phyloP scores from a whole-genome alignment of 2,888 invertebrate genomes.

The Agrotis puta region DNA sequence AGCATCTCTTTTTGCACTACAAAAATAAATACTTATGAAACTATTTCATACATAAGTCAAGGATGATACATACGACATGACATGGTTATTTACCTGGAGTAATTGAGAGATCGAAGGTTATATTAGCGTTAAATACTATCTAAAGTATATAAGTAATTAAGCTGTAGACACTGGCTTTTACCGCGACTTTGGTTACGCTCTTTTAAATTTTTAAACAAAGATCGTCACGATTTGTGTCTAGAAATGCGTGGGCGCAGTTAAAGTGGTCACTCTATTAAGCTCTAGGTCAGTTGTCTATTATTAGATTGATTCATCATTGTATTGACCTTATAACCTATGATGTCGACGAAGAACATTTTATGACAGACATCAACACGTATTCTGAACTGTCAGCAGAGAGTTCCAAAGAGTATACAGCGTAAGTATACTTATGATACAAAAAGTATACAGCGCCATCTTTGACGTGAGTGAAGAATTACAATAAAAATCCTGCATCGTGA shows the following conservation, averaged over 20 bases:
- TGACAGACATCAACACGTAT: no score
- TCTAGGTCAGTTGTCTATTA: constrained; percentile 4
- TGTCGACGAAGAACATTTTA: background rate
- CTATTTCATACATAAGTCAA: constrained; percentile 48
- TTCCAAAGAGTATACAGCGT: no score
- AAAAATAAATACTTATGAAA: constrained; percentile 35
- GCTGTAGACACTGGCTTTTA: constrained; percentile 10
- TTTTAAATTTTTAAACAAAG: constrained; percentile 10
- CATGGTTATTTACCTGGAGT: constrained; percentile 21
- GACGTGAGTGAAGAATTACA: no score
- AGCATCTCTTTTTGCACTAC: constrained; percentile 26
- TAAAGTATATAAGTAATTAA: constrained; percentile 31
- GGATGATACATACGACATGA: constrained; percentile 39
- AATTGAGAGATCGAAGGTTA: constrained; percentile 52
- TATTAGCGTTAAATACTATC: constrained; percentile 55
- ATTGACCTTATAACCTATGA: background rate
- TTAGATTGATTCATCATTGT: background rate
- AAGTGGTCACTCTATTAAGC: background rate
- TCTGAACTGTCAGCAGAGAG: background rate
- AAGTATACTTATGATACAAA: no score
- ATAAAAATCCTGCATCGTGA: no score
- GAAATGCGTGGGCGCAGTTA: constrained; percentile 11
- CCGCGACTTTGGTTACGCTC: background rate
- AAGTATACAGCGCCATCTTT: no score
- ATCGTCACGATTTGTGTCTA: constrained; percentile 8